phyloP scores from a whole-genome alignment of 2,113 vertebrate genomes.

The Aythya baeri region DNA sequence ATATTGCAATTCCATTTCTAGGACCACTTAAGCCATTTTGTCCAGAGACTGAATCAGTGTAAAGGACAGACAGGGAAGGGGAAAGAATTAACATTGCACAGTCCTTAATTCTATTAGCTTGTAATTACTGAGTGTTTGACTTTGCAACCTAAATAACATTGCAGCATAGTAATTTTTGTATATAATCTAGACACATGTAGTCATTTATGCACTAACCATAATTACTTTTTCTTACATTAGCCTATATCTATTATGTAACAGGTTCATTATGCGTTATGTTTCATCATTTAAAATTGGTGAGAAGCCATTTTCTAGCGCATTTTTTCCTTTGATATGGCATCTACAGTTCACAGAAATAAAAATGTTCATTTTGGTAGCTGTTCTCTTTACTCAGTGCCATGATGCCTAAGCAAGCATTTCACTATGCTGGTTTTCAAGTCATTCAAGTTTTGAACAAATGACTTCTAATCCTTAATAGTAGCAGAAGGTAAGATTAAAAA shows the following conservation, averaged over 20 bases:
- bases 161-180: neutral
- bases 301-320: neutral
- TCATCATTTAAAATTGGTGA: neutral
- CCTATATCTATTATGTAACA: neutral
- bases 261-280: neutral
- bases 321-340: neutral
- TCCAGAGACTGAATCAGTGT: neutral
- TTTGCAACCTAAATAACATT: neutral
- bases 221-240: neutral
- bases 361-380: neutral
- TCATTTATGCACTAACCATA: neutral
- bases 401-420: accelerated
- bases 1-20: neutral
- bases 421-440: neutral
- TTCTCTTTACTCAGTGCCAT: neutral
- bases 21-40: neutral
- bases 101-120: neutral
- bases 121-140: neutral
- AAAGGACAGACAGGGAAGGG: neutral
- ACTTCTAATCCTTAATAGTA: neutral
- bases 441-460: neutral
- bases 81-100: neutral
- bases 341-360: neutral
- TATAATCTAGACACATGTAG: accelerated
- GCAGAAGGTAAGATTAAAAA: neutral